Evolutionary conservation across 2,113 vertebrate species (phyloP), one percentile per base, ranked within the genome.

Genomic region (Cyanoramphus novaezelandiae): DNA sequence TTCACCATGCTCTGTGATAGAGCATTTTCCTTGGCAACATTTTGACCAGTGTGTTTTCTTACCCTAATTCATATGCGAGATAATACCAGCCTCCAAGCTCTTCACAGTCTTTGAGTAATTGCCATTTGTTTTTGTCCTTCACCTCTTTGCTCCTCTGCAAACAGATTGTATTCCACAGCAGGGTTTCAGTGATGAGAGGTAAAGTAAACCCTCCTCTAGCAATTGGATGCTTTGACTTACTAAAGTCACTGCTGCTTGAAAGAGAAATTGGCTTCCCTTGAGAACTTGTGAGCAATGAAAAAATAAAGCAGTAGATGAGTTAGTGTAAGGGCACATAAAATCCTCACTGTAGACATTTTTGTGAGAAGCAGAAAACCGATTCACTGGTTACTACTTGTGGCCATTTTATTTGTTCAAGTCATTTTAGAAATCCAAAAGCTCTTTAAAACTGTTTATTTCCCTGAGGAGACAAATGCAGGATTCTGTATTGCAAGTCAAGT

Each of bases 371-470:
- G 69, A 86, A 95, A 92, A 91, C 52, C 7, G 74, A 89, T 95
- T 86, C 77, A 33, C 60, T 95, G 85, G 75, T 89, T 95, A 20
- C 70, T 78, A 52, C 49, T 31, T 31, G 44, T 49, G 59, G 35
- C 74, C 80, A 35, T 69, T 97, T 75, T 93, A 49, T 96, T 95
- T 97, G 79, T 93, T 93, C 93, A 95, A 95, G 84, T 78, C 65
- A 25, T 87, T 95, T 96, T 85, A 87, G 86, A 93, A 90, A 79
- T 85, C 92, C 67, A 95, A 65, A 88, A 43, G 29, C 70, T 82
- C 85, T 93, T 95, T 49, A 35, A 76, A 95, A 91, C n/a, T 78
- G 55, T 94, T 95, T 96, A 93, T 97, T 97, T 97, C 95, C 94
- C 92, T 3, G 19, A 89, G 92, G 94, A 97, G 85, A 92, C 67